Evolutionary conservation across 2,888 invertebrate species (phyloP), one percentile per base, ranked within the genome.

Genomic region (Trichopoda pennipes): DNA sequence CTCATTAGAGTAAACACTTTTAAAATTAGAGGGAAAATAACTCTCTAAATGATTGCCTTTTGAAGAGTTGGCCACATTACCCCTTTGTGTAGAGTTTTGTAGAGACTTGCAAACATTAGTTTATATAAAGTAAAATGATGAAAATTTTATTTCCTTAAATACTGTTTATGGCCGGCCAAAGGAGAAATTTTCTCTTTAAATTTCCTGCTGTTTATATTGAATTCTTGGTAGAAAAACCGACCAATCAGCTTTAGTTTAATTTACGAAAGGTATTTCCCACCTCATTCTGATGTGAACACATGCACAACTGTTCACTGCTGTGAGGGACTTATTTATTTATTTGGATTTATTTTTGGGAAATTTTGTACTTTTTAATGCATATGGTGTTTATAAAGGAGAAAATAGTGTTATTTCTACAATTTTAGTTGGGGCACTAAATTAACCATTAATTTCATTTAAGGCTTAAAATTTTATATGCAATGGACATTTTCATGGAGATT

Each of bases 171-270:
- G 9, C 16, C 42, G 44, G 9, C 16, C 42, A 44, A 16, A 63
- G 55, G 23, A 64, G 63, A 72, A 56, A 61, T 63, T 61, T 81
- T 69, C 44, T 63, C 77, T 32, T 44, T 32, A 51, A 10, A 35
- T 58, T 32, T n/a, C 14, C 42, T 49, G 23, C 14, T 21, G 38
- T 35, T 16, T 9, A 17, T 68, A n/a, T 64, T 49, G 47, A 69
- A 10, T 21, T 61, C 16, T 9, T 21, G 68, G n/a, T 21, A 19
- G 12, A 23, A 75, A 56, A 81, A 58, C 77, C 77, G 81, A 81
- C 81, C 81, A 81, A 81, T 81, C 81, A 63, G 61, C 49, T 68
- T 56, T 1, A 17, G 16, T 42, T 56, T 68, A 42, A 49, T 47
- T 55, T 69, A 23, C 55, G 53, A 69, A 60, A 63, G 47, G 21